Evolutionary conservation across 2,888 invertebrate species (phyloP).

Genomic region (Ectropis crepuscularia): DNA sequence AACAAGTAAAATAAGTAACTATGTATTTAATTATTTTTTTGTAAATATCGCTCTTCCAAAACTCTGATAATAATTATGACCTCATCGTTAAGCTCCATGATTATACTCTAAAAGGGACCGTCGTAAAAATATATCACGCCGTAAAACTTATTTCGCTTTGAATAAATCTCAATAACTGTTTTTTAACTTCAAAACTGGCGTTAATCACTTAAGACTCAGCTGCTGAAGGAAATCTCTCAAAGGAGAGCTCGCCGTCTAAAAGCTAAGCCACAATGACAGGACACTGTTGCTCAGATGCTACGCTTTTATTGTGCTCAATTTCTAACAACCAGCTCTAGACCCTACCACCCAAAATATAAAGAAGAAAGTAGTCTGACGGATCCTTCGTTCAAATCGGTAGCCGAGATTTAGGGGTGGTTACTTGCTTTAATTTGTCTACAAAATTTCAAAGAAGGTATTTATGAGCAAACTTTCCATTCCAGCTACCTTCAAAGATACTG

Average conservation of each 20-base stretch:
- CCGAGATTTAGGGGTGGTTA: conserved; percentile 34
- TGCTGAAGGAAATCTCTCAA: conserved; percentile 65
- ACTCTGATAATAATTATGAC: not conserved
- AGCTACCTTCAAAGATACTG: conserved; percentile 14
- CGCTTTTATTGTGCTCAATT: conserved; percentile 4
- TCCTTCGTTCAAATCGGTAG: conserved; percentile 26
- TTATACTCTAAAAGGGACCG: conserved; percentile 1
- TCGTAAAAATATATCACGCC: conserved; percentile 15
- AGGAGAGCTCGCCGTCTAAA: conserved; percentile 48
- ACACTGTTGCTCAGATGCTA: conserved; percentile 27
- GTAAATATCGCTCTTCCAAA: no score
- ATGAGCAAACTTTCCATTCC: conserved; percentile 20
- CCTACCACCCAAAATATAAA: conserved; percentile 33
- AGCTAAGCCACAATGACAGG: conserved; percentile 55
- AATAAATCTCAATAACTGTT: conserved; percentile 39
- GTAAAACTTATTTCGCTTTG: conserved; percentile 17
- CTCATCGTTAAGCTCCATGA: conserved; percentile 2
- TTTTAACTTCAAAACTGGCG: conserved; percentile 52
- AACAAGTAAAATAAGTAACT: no score
- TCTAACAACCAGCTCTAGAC: conserved; percentile 8
- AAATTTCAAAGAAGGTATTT: conserved; percentile 29
- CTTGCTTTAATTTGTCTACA: conserved; percentile 28
- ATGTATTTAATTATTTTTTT: no score
- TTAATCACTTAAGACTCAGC: conserved; percentile 71
- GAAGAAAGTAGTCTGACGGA: conserved; percentile 29